phyloP scores from a whole-genome alignment of 2,888 invertebrate genomes.

The Patella pellucida region DNA sequence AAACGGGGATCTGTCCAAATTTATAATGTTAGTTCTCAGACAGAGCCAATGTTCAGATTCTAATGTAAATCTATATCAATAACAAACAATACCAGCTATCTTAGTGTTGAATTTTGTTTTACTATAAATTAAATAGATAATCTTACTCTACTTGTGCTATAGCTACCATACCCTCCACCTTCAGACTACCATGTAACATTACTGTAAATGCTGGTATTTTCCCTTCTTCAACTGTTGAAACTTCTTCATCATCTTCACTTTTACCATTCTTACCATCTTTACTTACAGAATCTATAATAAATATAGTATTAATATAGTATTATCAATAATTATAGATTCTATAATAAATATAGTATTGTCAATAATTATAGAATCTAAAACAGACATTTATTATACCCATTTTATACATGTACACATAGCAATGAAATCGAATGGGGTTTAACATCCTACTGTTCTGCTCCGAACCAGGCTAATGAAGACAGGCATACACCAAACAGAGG shows the following conservation, averaged over 20 bases:
- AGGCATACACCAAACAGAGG: no score
- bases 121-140: background rate
- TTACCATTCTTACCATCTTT: slow-evolving; percentile 32
- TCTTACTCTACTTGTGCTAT: slow-evolving; percentile 81
- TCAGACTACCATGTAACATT: slow-evolving; percentile 90
- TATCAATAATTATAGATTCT: background rate
- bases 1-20: no score
- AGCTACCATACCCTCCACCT: slow-evolving; percentile 93
- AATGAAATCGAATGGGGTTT: no score
- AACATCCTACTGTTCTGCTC: no score
- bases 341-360: background rate
- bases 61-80: no score
- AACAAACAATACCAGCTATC: background rate
- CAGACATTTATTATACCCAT: background rate
- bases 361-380: background rate
- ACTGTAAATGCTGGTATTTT: slow-evolving; percentile 92
- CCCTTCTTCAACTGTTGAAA: slow-evolving; percentile 68
- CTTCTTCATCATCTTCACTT: slow-evolving; percentile 50
- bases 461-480: no score
- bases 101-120: background rate
- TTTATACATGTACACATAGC: background rate
- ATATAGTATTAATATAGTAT: background rate
- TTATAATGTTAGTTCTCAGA: no score
- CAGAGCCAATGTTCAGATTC: no score
- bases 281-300: background rate